Evolutionary conservation across 2,113 vertebrate species (phyloP).

Genomic region (Python bivittatus): DNA sequence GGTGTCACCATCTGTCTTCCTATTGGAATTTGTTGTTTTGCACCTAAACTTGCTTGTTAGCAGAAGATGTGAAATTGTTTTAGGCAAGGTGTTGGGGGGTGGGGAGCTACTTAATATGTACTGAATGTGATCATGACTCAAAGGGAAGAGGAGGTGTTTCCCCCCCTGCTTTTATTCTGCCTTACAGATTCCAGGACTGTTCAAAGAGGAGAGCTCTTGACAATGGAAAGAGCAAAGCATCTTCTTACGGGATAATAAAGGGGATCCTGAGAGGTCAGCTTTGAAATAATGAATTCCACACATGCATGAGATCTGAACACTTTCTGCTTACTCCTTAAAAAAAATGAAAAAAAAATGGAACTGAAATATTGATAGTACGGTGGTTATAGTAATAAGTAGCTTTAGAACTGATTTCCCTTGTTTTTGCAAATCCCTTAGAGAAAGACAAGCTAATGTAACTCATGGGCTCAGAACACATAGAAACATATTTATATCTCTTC

Average conservation of each 20-base stretch:
- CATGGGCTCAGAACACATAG: slow-evolving; percentile 21
- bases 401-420: slow-evolving; percentile 37
- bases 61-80: slow-evolving; percentile 29
- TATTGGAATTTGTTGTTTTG: slow-evolving; percentile 1
- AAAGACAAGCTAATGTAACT: slow-evolving; percentile 46
- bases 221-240: slow-evolving; percentile 11
- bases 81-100: neutral
- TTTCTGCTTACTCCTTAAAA: slow-evolving; percentile 33
- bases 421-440: slow-evolving; percentile 58
- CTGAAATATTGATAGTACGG: neutral
- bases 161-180: slow-evolving; percentile 34
- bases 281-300: slow-evolving; percentile 52
- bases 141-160: slow-evolving; percentile 15
- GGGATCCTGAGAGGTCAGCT: slow-evolving; percentile 16
- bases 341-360: slow-evolving; percentile 45
- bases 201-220: slow-evolving; percentile 35
- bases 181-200: slow-evolving; percentile 10
- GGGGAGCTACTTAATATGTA: neutral
- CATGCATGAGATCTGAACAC: slow-evolving; percentile 36
- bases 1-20: neutral
- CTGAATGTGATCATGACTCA: slow-evolving; percentile 33
- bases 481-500: neutral
- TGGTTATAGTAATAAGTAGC: neutral
- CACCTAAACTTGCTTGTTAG: neutral
- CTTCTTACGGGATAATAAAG: slow-evolving; percentile 18